phyloP scores from a whole-genome alignment of 2,888 invertebrate species.

The Tineola bisselliella region DNA sequence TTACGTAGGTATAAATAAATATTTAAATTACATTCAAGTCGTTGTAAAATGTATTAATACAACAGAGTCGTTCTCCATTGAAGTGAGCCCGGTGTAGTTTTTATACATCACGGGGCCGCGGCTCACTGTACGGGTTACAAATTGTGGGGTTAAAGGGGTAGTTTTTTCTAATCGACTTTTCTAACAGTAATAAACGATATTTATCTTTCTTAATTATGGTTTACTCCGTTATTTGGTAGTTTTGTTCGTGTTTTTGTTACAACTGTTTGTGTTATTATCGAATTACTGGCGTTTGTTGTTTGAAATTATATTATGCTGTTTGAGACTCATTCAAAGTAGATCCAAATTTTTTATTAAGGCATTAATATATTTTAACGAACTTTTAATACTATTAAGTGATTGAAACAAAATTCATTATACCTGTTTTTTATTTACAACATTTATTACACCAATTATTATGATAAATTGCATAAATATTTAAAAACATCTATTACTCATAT shows the following conservation, averaged over 20 bases:
- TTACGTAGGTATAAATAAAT: no score
- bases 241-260: conserved; percentile 54
- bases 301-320: conserved; percentile 17
- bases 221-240: conserved; percentile 59
- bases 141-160: conserved; percentile 69
- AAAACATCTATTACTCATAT: no score
- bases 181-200: conserved; percentile 69
- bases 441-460: no score
- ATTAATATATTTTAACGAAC: no score
- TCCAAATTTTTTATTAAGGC: no score
- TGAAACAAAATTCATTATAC: no score
- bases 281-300: conserved; percentile 57
- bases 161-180: conserved; percentile 67
- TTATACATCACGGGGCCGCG: conserved; percentile 46
- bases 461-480: no score
- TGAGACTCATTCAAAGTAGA: conserved; percentile 16
- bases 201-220: conserved; percentile 69
- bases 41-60: no score
- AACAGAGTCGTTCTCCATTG: conserved; percentile 25
- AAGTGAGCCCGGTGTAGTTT: conserved; percentile 35
- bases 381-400: no score
- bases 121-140: conserved; percentile 68
- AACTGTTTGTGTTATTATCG: conserved; percentile 58
- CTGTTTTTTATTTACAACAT: no score
- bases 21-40: no score